Base-by-base conservation (phyloP, 2,888 invertebrate species). In the Mesorhabditis sp. region DNA sequence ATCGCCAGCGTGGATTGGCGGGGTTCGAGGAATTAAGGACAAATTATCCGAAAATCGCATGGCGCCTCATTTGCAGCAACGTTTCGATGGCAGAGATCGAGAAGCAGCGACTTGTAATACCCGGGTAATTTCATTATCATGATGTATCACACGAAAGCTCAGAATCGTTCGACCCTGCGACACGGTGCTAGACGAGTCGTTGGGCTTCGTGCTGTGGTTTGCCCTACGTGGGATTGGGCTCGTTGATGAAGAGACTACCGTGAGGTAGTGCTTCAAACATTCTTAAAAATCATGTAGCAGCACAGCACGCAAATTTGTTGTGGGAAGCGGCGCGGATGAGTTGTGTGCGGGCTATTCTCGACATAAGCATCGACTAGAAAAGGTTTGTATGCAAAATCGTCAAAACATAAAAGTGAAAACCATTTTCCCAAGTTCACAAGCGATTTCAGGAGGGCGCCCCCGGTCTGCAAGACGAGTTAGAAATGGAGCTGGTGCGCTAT, bases 311-410 rank as follows among this genome's bases (percentile, higher is more conserved):
- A 68, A 77, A 45, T 71, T 94, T 72, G 86, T 95, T 76, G 88
- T 92, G 80, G 97, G 97, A 50, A 93, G 93, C 89, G 97, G 97
- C 5, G 96, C 97, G 1, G 98, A 98, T 89, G 98, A 98, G 88
- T 89, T 96, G 74, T 92, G 97, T 85, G 95, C 93, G 66, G 97
- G 97, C 3, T 97, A 97, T 86, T 91, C 91, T 50, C 90, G 94
- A 72, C 95, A 97, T 85, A 89, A 94, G 81, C 91, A 91, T 86
- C 77, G 89, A 88, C 80, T 90, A 88, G 89, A 80, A 45, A 74
- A 71, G 43, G 74, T 71, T 10, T 67, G 78, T 13, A 68, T 43
- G 2, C 58, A 50, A 10, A 50, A 50, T 13, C n/a, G 58, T 50
- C 58, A 13, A 13, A n/a, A 50, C n/a, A 13, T 13, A 13, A 13